phyloP scores from a whole-genome alignment of 2,113 vertebrate species.

The Aptenodytes patagonicus region DNA sequence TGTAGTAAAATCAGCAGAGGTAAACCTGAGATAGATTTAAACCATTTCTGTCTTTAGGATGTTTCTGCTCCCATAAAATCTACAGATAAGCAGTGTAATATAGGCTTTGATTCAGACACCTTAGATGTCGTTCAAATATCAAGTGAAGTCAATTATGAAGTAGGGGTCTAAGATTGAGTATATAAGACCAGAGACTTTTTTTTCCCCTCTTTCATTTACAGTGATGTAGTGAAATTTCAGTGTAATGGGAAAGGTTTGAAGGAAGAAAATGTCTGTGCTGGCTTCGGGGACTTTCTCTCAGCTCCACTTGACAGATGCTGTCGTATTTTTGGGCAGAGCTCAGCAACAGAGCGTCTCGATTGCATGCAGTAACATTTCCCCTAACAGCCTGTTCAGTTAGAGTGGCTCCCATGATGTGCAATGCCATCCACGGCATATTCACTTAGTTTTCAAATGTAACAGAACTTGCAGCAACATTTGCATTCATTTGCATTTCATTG shows the following conservation, averaged over 20 bases:
- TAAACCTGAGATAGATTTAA: neutral
- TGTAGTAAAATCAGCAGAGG: neutral
- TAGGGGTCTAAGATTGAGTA: neutral
- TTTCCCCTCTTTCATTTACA: neutral
- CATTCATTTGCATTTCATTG: constrained; percentile 7
- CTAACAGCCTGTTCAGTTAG: neutral
- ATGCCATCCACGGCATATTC: neutral
- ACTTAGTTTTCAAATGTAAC: neutral
- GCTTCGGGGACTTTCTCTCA: neutral
- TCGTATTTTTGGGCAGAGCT: neutral
- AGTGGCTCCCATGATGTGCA: neutral
- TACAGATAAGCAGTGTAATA: neutral
- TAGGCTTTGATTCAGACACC: neutral
- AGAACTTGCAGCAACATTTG: neutral
- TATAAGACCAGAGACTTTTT: neutral
- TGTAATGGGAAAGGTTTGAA: neutral
- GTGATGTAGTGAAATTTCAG: neutral
- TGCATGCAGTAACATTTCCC: neutral
- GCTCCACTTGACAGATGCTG: neutral
- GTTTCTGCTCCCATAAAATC: neutral
- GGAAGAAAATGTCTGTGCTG: neutral
- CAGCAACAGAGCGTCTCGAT: neutral
- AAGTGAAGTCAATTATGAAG: neutral
- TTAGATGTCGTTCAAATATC: rapidly evolving
- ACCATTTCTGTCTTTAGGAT: neutral